Evolutionary conservation across 1,140 invertebrate species (phyloP).

Genomic region (Paralvinella palmiformis): DNA sequence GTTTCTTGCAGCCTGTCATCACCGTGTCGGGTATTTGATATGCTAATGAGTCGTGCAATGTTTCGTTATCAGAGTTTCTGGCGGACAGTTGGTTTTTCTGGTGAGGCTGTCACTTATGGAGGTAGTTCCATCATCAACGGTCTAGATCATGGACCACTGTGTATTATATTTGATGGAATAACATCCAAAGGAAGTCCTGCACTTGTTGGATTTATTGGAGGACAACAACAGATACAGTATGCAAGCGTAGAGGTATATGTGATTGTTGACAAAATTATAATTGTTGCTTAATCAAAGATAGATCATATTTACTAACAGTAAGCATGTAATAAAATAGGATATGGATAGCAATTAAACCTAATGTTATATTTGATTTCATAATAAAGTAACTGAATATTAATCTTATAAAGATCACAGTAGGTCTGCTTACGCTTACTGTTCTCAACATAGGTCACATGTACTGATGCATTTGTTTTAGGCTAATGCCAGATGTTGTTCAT

Average conservation of each 20-base stretch:
- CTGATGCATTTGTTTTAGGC: no score
- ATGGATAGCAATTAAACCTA: no score
- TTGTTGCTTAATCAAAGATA: no score
- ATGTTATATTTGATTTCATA: no score
- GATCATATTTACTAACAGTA: no score
- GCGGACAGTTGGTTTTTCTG: conserved; percentile 44
- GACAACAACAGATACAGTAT: conserved; percentile 37
- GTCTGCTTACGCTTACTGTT: no score
- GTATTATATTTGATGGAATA: conserved; percentile 50
- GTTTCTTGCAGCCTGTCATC: background rate
- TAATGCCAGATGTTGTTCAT: no score
- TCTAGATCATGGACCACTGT: conserved; percentile 40
- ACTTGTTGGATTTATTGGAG: conserved; percentile 50
- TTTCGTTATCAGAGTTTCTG: conserved; percentile 45
- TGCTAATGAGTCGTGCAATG: background rate
- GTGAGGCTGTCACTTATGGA: conserved; percentile 49
- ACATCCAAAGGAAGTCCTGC: conserved; percentile 43
- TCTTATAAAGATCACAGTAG: no score
- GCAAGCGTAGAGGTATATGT: conserved; percentile 25
- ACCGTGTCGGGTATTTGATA: background rate
- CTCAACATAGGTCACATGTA: no score
- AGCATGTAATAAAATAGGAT: no score
- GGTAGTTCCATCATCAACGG: conserved; percentile 27
- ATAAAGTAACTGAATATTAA: no score
- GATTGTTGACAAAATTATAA: conserved; percentile 12